Base-by-base conservation (phyloP, 1,140 invertebrate species). In the Pentalonia nigronervosa region DNA sequence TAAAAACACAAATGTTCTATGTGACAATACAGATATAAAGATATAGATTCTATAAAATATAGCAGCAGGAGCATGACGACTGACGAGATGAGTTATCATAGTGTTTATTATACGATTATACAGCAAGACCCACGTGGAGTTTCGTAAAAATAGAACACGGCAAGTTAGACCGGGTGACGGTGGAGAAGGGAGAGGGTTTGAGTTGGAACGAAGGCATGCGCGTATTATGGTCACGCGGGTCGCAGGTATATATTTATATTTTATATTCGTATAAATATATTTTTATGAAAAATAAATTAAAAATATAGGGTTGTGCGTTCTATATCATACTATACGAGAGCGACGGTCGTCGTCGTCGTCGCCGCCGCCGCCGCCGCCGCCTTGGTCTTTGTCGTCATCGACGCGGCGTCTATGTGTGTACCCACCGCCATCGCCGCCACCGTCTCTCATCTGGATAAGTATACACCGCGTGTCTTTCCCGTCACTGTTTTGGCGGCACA, bases 401-500 rank as follows among this genome's bases (percentile, higher is more conserved):
- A n/a, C 60, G 14, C 60, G 60, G 60, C 60, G 60, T 67, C 60
- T 60, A 30, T 30, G 56, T 30, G 25, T 56, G 25, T 60, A 30
- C 30, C 60, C 60, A 67, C 30, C 60, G 60, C 60, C 30, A 17
- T 30, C 60, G 30, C 14, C 30, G 60, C 14, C 30, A 30, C 60
- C 60, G 60, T 34, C 30, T 76, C 60, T 76, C 60, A 17, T n/a
- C 60, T n/a, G 36, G 83, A 84, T 87, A 87, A 87, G 86, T 87
- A 87, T 87, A 87, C 45, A 48, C 86, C 83, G 36, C 45, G 86
- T 48, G 86, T 48, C 86, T 48, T 87, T 87, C 86, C 47, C 86
- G 86, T 87, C 86, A 50, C 45, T 47, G 86, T 87, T 87, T 87
- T 87, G 86, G 45, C 86, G 86, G 86, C 86, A 48, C 47, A 87